A percentile compares a stretch with the other conserved stretches of the same genome.
Conservation (phyloP, 1,140 invertebrate species). For the Drosophila subobscura region DNA sequence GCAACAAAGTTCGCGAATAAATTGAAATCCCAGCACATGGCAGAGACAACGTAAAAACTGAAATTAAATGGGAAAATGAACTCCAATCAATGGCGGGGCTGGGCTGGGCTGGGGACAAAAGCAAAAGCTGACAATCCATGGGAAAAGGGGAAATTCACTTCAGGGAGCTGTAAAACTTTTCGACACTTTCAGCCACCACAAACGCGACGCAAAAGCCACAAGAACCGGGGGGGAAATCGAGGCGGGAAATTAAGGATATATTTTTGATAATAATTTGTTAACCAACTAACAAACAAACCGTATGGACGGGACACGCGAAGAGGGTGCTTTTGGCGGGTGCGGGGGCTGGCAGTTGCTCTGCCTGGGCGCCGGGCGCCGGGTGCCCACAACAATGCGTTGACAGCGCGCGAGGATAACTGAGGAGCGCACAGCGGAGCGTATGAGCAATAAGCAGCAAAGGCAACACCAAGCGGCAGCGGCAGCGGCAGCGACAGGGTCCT, state of each 20-base stretch:
- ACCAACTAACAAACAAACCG: slow-evolving; percentile 69
- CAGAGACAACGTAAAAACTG: slow-evolving; percentile 26
- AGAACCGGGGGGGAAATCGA: slow-evolving; percentile 1
- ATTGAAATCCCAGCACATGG: slow-evolving; percentile 61
- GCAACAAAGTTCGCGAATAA: slow-evolving; percentile 39
- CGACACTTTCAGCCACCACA: slow-evolving; percentile 35
- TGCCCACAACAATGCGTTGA: slow-evolving; percentile 74
- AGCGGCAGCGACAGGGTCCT: slow-evolving; percentile 24
- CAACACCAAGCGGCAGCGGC: slow-evolving; percentile 8
- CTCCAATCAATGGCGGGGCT: slow-evolving; percentile 19
- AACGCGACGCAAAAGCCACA: background rate
- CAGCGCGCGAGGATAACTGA: slow-evolving; percentile 78
- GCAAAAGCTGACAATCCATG: slow-evolving; percentile 1
- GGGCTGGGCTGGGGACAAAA: slow-evolving; percentile 3
- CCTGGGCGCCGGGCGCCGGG: slow-evolving; percentile 41
- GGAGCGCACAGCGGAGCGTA: slow-evolving; percentile 65
- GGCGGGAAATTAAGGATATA: slow-evolving; percentile 35
- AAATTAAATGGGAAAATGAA: slow-evolving; percentile 33
- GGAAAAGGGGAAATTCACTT: no score
- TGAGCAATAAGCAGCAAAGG: slow-evolving; percentile 63
- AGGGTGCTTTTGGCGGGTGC: slow-evolving; percentile 3
- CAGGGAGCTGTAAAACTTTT: no score
- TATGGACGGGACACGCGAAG: slow-evolving; percentile 12
- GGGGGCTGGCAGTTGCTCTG: slow-evolving; percentile 4
- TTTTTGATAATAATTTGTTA: slow-evolving; percentile 32